These are phyloP conservation scores for Xiphorhynchus elegans DNA, from an alignment of 2,113 vertebrate genomes.

Conservation along the genomic window DNA sequence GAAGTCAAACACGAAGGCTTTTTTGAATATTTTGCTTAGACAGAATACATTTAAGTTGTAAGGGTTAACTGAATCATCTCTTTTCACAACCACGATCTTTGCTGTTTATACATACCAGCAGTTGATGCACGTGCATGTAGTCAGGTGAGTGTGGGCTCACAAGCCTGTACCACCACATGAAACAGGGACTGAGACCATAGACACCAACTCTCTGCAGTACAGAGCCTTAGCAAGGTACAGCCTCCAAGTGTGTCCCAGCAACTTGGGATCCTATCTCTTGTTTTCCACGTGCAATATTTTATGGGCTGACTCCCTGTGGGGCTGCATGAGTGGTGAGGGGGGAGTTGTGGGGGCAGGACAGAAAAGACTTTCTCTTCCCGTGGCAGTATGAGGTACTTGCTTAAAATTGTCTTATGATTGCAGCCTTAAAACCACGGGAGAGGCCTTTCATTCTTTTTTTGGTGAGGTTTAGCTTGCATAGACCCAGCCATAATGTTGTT, in stretches of 20 bases:
- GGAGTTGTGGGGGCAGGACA: neutral
- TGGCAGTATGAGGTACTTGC: neutral
- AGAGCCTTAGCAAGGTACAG: neutral
- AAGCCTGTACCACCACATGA: rapidly evolving
- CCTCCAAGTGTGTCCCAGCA: neutral
- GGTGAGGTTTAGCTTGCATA: neutral
- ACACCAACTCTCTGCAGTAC: neutral
- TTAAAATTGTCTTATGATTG: neutral
- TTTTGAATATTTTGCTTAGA: neutral
- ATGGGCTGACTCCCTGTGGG: neutral
- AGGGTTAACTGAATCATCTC: neutral
- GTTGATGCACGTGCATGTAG: rapidly evolving
- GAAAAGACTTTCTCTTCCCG: neutral
- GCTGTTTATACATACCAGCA: too few relatives aligned
- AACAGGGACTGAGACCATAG: rapidly evolving
- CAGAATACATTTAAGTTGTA: neutral
- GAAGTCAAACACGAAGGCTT: neutral
- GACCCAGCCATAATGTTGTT: neutral
- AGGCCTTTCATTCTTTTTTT: neutral
- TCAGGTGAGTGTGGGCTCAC: neutral
- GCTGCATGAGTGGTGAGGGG: rapidly evolving
- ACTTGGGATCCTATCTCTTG: neutral
- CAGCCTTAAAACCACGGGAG: neutral
- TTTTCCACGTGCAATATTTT: rapidly evolving
- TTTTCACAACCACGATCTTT: neutral